These are phyloP conservation scores for Drosophila quadrilineata DNA, from an alignment of 1,140 invertebrate species.

Conservation along the genomic window DNA sequence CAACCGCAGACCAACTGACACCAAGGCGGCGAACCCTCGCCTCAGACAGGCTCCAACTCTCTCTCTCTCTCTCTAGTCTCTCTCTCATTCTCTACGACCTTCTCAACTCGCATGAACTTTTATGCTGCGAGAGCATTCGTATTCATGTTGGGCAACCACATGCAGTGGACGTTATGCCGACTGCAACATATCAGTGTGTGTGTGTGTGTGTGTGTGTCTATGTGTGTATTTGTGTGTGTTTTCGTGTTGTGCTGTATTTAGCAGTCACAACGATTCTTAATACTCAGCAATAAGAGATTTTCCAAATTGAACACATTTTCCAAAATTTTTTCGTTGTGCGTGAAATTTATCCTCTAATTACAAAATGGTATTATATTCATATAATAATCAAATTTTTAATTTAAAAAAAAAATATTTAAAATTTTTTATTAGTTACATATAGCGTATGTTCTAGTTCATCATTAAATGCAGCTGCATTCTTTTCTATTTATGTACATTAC, in stretches of 20 bases:
- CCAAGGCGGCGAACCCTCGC: constrained; percentile 23
- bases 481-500: constrained; percentile 36
- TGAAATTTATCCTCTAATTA: too few relatives aligned
- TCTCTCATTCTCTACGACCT: neutral
- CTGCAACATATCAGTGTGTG: constrained; percentile 2
- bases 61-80: neutral
- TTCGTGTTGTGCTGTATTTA: neutral
- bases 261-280: constrained; percentile 1
- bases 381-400: too few relatives aligned
- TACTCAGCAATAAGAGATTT: neutral
- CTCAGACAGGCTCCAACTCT: neutral
- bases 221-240: constrained; percentile 11
- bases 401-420: too few relatives aligned
- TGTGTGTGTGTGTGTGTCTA: neutral
- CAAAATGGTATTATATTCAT: too few relatives aligned
- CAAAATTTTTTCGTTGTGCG: too few relatives aligned
- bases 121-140: constrained; percentile 17
- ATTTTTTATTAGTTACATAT: neutral
- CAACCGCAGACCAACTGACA: constrained; percentile 72
- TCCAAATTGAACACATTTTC: too few relatives aligned
- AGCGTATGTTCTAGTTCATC: neutral
- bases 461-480: neutral
- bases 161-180: constrained; percentile 47
- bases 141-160: constrained; percentile 71
- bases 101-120: constrained; percentile 33